Conservation (phyloP, 2,888 invertebrate species). For the Ligdia adustata region DNA sequence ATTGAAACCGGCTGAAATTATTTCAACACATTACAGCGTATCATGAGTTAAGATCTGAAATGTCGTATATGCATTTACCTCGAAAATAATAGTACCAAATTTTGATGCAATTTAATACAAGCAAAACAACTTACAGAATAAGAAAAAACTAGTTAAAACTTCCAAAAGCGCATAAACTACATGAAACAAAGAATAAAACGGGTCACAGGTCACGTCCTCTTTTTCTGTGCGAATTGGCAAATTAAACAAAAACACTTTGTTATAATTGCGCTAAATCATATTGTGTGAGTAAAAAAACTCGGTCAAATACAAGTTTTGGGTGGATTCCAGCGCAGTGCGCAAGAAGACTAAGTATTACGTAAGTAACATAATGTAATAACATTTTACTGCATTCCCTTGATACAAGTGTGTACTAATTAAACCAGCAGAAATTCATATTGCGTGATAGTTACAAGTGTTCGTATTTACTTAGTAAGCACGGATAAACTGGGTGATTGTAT, state of each 20-base stretch:
- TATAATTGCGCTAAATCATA: conserved; percentile 10
- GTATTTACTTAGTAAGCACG: no score
- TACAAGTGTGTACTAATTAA: conserved; percentile 38
- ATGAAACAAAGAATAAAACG: neutral
- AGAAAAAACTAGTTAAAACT: neutral
- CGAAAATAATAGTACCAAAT: no score
- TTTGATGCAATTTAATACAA: no score
- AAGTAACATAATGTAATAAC: conserved; percentile 1
- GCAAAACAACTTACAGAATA: no score
- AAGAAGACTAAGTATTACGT: conserved; percentile 15
- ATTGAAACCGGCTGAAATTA: no score
- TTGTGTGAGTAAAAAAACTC: conserved; percentile 8
- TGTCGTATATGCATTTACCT: no score
- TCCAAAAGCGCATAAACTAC: neutral
- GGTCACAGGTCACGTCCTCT: conserved; percentile 6
- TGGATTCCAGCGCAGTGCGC: conserved; percentile 12
- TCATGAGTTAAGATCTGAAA: no score
- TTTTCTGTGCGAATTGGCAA: conserved; percentile 12
- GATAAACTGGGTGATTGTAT: no score
- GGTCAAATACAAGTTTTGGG: conserved; percentile 14
- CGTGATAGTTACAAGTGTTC: no score
- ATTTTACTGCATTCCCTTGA: conserved; percentile 15
- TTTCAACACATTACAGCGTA: no score
- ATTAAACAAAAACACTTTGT: conserved; percentile 18
- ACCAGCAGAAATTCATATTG: conserved; percentile 24